phyloP scores from a whole-genome alignment of 2,797 vertebrate species.

The Hydrophis major region DNA sequence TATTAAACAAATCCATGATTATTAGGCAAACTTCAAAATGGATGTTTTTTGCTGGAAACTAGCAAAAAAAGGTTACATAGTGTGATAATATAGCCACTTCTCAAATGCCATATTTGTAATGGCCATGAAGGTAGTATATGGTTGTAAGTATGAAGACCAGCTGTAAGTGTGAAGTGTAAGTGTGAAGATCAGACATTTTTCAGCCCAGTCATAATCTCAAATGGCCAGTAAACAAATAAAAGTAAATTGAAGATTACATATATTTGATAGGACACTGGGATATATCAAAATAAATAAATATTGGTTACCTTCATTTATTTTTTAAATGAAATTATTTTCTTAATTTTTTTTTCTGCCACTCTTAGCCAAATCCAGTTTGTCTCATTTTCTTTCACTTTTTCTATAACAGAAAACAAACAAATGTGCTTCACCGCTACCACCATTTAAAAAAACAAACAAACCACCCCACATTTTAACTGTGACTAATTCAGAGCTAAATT shows the following conservation, averaged over 20 bases:
- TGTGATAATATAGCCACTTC: background rate
- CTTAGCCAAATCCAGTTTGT: background rate
- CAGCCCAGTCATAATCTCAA: too few relatives aligned
- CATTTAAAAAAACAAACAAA: background rate
- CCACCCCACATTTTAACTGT: slow-evolving; percentile 49
- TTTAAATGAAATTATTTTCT: background rate
- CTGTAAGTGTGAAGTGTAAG: background rate
- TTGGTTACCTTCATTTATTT: background rate
- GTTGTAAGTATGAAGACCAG: background rate
- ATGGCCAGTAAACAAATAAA: background rate
- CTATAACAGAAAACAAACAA: slow-evolving; percentile 66
- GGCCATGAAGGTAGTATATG: background rate
- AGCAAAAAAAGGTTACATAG: background rate
- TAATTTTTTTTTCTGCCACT: background rate
- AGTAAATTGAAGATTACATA: background rate
- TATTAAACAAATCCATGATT: background rate
- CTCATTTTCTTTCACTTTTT: slow-evolving; percentile 22
- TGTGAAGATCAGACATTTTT: background rate
- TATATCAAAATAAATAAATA: slow-evolving; percentile 10
- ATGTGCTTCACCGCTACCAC: slow-evolving; percentile 48
- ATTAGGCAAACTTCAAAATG: background rate
- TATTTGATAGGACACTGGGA: background rate
- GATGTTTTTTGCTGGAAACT: background rate
- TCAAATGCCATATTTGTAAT: background rate
- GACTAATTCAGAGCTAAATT: slow-evolving; percentile 63